Evolutionary conservation across 1,140 invertebrate genomes (phyloP), one percentile per base, ranked within the genome.

Genomic region (Hetaerina americana): DNA sequence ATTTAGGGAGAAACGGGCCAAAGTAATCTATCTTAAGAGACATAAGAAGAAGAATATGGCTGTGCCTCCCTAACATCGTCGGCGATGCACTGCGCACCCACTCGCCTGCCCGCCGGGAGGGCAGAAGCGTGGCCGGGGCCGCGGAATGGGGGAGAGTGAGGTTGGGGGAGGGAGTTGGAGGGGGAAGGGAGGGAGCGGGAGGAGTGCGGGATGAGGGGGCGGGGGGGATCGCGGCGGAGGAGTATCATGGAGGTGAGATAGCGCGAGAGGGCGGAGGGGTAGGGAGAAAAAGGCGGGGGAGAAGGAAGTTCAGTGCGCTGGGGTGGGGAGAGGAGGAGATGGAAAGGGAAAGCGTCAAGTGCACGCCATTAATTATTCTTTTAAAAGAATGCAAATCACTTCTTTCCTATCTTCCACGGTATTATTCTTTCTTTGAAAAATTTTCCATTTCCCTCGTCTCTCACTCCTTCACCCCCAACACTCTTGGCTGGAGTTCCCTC

Each of bases 371-470:
- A 57, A 57, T 57, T 57, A 57, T 57, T 57, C 40, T 57, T 57
- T 57, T 57, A 57, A 57, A 57, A n/a, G 40, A 57, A 57, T 57
- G 40, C 40, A 57, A 57, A 57, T 57, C 40, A 57, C 40, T 57
- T 57, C 40, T 57, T 57, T 57, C 40, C 40, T 57, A 57, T 57
- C 40, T 57, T 57, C 40, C 10, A n/a, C 40, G 15, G 40, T 57
- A 57, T 57, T 57, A 57, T 57, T 57, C 40, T 57, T 57, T 57
- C 40, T 57, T 57, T 57, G 40, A 57, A 57, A 57, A 57, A 57
- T 57, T 57, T 57, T 57, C 40, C 40, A 57, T 57, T 57, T 57
- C 40, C 22, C 40, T 57, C 40, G 22, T n/a, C 40, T 57, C 40
- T 57, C 40, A 57, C 40, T n/a, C 40, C 40, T 57, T 57, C n/a